Conservation (phyloP, 2,888 invertebrate genomes). For the Anoncus sp. region DNA sequence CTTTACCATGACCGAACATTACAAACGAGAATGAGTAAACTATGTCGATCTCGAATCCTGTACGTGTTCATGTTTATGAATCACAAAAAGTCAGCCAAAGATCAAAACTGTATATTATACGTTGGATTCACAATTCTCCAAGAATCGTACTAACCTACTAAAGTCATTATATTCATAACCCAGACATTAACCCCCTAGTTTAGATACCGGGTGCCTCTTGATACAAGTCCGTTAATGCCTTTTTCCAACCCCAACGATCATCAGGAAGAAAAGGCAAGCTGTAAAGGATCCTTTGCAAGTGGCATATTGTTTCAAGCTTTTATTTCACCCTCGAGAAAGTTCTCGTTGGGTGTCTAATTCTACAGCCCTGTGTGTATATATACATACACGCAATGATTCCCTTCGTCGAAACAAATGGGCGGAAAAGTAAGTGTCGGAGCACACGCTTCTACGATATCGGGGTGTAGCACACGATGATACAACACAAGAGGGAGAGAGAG, state of each 20-base stretch:
- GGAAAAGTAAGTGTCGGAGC: conserved; percentile 78
- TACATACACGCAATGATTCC: conserved; percentile 43
- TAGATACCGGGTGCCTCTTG: neutral
- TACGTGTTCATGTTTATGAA: too few relatives aligned
- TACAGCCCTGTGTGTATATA: conserved; percentile 18
- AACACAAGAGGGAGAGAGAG: conserved; percentile 31
- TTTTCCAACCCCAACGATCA: conserved; percentile 57
- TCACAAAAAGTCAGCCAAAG: too few relatives aligned
- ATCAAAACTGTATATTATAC: too few relatives aligned
- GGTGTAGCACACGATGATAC: conserved; percentile 54
- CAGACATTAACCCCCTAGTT: neutral
- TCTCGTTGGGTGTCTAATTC: conserved; percentile 48
- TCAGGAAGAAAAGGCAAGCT: conserved; percentile 26
- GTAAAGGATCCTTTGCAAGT: conserved; percentile 62
- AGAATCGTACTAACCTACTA: neutral
- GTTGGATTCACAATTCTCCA: conserved; percentile 1
- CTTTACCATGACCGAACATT: too few relatives aligned
- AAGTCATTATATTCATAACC: conserved; percentile 35
- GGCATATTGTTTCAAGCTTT: conserved; percentile 74
- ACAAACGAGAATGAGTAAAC: too few relatives aligned
- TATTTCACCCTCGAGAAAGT: conserved; percentile 43
- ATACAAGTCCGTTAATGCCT: conserved; percentile 29
- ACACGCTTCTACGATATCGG: conserved; percentile 75
- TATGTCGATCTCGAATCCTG: too few relatives aligned
- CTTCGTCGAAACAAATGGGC: conserved; percentile 74